A percentile compares a stretch with the other conserved stretches of the same genome.
Evolutionary conservation across 2,888 invertebrate genomes (phyloP).

Genomic region (Coenonympha arcania): DNA sequence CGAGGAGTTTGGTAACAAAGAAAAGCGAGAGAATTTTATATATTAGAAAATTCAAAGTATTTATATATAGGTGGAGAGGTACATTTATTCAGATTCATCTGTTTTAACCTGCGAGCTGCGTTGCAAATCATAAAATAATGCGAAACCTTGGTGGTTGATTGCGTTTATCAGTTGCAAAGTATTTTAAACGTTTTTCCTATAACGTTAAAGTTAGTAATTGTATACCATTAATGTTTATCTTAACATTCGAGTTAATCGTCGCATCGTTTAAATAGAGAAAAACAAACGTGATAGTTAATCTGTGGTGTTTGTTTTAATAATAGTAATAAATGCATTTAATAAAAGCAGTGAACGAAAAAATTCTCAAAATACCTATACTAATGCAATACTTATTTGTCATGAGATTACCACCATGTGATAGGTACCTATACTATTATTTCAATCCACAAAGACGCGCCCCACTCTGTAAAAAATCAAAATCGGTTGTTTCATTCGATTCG

Average conservation of each 20-base stretch:
- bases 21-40: too few species aligned
- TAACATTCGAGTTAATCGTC: neutral
- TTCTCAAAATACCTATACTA: too few species aligned
- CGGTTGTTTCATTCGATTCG: too few species aligned
- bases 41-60: too few species aligned
- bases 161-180: neutral
- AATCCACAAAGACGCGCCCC: too few species aligned
- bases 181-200: neutral
- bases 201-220: neutral
- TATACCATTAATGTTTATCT: neutral
- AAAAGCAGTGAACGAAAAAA: too few species aligned
- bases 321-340: neutral
- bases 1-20: too few species aligned
- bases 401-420: too few species aligned
- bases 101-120: neutral
- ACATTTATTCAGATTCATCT: neutral
- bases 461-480: too few species aligned
- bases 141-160: constrained; percentile 1
- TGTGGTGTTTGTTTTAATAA: neutral
- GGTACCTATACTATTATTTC: too few species aligned
- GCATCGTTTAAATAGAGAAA: neutral
- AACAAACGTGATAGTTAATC: neutral
- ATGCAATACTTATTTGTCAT: too few species aligned
- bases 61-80: neutral
- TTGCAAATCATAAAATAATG: neutral